Percentiles rank a stretch among this genome's conserved stretches.
phyloP scores from a whole-genome alignment of 1,140 invertebrate genomes.

The Drosophila nigromelanica region DNA sequence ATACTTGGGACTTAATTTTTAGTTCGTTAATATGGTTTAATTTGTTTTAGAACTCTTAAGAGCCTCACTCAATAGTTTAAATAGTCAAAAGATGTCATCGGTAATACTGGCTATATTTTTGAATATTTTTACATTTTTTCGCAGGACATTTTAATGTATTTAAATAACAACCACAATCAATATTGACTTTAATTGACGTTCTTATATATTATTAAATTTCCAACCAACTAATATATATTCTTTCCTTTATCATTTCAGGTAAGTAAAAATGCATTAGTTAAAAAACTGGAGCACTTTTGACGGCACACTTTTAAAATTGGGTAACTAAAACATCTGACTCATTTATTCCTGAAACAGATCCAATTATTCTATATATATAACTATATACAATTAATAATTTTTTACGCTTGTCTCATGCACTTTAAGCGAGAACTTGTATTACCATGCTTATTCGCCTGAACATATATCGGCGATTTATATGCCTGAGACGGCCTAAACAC shows the following conservation, averaged over 20 bases:
- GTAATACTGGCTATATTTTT: too few relatives aligned
- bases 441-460: slow-evolving; percentile 29
- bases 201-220: too few relatives aligned
- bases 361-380: slow-evolving; percentile 4
- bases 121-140: too few relatives aligned
- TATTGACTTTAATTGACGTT: too few relatives aligned
- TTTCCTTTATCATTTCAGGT: slow-evolving; percentile 54
- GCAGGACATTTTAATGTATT: too few relatives aligned
- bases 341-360: background rate
- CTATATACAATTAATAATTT: background rate
- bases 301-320: background rate
- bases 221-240: background rate
- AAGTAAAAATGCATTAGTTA: slow-evolving; percentile 33
- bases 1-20: background rate
- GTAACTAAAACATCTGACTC: slow-evolving; percentile 30
- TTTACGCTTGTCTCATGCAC: slow-evolving; percentile 9
- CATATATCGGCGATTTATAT: slow-evolving; percentile 40
- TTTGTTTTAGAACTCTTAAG: too few relatives aligned
- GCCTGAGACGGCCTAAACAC: slow-evolving; percentile 20
- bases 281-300: slow-evolving; percentile 40
- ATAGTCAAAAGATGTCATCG: too few relatives aligned
- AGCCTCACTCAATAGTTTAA: too few relatives aligned
- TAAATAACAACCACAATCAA: too few relatives aligned
- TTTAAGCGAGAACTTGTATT: slow-evolving; percentile 26
- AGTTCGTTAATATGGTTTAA: background rate